phyloP scores from a whole-genome alignment of 1,140 invertebrate species.

The Brachionus plicatilis region DNA sequence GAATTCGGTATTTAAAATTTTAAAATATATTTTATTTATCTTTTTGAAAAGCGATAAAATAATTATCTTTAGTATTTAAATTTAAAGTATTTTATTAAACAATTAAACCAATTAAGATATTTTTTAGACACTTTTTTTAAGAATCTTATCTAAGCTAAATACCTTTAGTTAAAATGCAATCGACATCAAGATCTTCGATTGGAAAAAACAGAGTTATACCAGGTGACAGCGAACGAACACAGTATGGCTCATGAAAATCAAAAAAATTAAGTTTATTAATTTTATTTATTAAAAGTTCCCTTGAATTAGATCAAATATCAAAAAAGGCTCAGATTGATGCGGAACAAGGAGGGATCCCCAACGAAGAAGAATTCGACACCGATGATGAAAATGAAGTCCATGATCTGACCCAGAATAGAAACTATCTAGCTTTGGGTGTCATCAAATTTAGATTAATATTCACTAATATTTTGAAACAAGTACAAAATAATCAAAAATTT shows the following conservation, averaged over 20 bases:
- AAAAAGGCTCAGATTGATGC: neutral
- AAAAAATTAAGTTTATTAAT: neutral
- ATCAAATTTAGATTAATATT: neutral
- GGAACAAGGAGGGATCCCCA: neutral
- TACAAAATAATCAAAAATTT: neutral
- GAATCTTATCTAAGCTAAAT: neutral
- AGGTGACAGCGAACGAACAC: neutral
- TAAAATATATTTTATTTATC: too few relatives aligned
- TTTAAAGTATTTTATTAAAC: neutral
- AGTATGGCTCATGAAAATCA: neutral
- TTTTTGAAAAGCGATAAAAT: too few relatives aligned
- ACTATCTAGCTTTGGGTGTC: neutral
- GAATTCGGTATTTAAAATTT: too few relatives aligned
- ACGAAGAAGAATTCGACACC: constrained; percentile 9
- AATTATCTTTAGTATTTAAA: neutral
- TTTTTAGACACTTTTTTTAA: neutral
- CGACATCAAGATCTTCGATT: neutral
- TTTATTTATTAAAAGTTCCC: neutral
- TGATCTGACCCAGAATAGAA: neutral
- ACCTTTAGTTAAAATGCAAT: neutral
- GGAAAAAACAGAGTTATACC: neutral
- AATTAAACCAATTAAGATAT: too few relatives aligned
- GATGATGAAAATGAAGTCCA: constrained; percentile 6
- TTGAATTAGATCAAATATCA: neutral
- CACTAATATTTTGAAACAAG: neutral